Evolutionary conservation across 2,888 invertebrate genomes (phyloP), one percentile per base, ranked within the genome.

Genomic region (Agonopterix alstromeriana): DNA sequence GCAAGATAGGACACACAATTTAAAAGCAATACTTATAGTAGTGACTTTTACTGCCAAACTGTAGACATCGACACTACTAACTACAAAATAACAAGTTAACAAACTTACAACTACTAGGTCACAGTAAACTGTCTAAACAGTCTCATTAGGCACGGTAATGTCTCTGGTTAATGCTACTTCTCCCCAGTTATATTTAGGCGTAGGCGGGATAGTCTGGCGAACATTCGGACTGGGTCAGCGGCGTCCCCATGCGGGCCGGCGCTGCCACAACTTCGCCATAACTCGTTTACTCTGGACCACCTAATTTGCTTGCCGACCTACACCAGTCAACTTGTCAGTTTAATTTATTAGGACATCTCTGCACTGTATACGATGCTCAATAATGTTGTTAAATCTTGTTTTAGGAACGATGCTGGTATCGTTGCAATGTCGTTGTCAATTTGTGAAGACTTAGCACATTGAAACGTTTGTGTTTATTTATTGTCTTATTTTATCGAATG

Each of bases 271-370:
- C 76, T 81, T 74, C 62, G 62, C 71, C 70, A 73, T 82, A 83
- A 82, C 81, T 81, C 78, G 82, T 79, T 82, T 79, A 81, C 77
- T 66, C 71, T 67, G 67, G 69, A 70, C 77, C 74, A 69, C 69
- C 77, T 82, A 83, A 82, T 82, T 83, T 81, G 78, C 74, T 77
- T 73, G 70, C 74, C 65, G 53, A 65, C 70, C 67, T 70, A 75
- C 65, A 67, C 70, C 70, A 72, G 70, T 68, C 76, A 70, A 74
- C 71, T 72, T 73, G 73, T 73, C 73, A 66, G 71, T 73, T 63
- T 75, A 77, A 76, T 79, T 76, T 77, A 79, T 73, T 54, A 49
- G 52, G 48, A 54, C 48, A 50, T 54, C 52, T 49, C 49, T 51
- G 46, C 50, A 44, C 49, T 52, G 48, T 42, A 12, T 14, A 12